phyloP scores from a whole-genome alignment of 2,797 vertebrate species.

The Sardinella longiceps region DNA sequence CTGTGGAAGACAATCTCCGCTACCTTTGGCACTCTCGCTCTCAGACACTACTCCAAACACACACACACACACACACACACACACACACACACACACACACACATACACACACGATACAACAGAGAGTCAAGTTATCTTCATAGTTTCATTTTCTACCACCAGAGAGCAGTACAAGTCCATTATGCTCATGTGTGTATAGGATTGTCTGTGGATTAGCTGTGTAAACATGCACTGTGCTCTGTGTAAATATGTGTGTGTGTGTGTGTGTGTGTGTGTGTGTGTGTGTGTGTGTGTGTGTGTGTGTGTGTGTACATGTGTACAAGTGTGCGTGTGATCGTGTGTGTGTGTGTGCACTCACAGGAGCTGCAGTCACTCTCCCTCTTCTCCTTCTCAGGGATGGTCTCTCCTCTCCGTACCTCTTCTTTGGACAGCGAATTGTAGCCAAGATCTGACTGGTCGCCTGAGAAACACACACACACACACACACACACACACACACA shows the following conservation, averaged over 20 bases:
- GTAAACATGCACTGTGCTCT: no score
- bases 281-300: not conserved
- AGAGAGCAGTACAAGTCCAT: not conserved
- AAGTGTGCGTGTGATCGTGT: not conserved
- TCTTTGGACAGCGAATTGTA: slow-evolving; percentile 91
- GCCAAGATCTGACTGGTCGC: slow-evolving; percentile 88
- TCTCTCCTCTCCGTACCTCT: slow-evolving; percentile 79
- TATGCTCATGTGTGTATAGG: not conserved
- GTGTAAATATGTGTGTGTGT: not conserved
- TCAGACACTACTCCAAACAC: slow-evolving; percentile 65
- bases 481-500: slow-evolving; percentile 4
- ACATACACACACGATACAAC: not conserved
- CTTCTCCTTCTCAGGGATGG: slow-evolving; percentile 83
- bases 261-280: not conserved
- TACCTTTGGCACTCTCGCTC: slow-evolving; percentile 72
- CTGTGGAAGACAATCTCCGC: slow-evolving; percentile 72
- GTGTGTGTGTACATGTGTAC: not conserved
- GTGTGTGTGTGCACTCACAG: not conserved
- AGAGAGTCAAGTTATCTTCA: not conserved
- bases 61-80: not conserved
- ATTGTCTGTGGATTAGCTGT: not conserved
- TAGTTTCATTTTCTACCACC: not conserved
- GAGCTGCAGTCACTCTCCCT: slow-evolving; percentile 67
- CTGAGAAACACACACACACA: slow-evolving; percentile 62
- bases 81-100: slow-evolving; percentile 9